These are phyloP conservation scores for Papilio dardanus DNA, from an alignment of 1,140 invertebrate species.

Conservation along the genomic window DNA sequence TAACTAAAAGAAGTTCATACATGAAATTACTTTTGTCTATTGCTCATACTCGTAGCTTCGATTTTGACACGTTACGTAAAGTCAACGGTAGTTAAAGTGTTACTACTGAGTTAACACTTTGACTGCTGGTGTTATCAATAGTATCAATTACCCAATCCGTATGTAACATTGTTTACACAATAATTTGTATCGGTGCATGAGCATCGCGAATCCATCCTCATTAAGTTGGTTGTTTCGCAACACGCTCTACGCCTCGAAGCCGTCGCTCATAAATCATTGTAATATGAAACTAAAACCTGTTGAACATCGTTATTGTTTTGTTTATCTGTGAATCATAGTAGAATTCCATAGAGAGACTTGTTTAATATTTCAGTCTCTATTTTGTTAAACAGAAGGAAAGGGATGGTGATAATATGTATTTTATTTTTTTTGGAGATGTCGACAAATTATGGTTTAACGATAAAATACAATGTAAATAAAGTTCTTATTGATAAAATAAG, in stretches of 20 bases:
- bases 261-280: slow-evolving; percentile 7
- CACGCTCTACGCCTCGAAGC: neutral
- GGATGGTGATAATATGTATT: no score
- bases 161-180: slow-evolving; percentile 32
- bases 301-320: neutral
- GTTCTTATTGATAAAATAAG: neutral
- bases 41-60: neutral
- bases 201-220: slow-evolving; percentile 29
- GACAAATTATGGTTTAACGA: no score
- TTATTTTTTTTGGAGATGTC: no score
- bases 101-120: neutral
- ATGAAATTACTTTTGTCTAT: neutral
- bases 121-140: neutral
- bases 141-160: slow-evolving; percentile 17
- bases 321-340: slow-evolving; percentile 4
- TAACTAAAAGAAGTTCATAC: neutral
- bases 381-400: no score
- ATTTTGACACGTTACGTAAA: neutral
- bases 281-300: slow-evolving; percentile 28
- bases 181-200: slow-evolving; percentile 35
- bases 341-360: no score
- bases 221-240: slow-evolving; percentile 32
- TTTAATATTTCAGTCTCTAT: no score
- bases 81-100: neutral
- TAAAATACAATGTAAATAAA: no score